Percentiles rank a stretch among this genome's conserved stretches.
Evolutionary conservation across 2,888 invertebrate genomes (phyloP).

Genomic region (Dolichopus griseipennis): DNA sequence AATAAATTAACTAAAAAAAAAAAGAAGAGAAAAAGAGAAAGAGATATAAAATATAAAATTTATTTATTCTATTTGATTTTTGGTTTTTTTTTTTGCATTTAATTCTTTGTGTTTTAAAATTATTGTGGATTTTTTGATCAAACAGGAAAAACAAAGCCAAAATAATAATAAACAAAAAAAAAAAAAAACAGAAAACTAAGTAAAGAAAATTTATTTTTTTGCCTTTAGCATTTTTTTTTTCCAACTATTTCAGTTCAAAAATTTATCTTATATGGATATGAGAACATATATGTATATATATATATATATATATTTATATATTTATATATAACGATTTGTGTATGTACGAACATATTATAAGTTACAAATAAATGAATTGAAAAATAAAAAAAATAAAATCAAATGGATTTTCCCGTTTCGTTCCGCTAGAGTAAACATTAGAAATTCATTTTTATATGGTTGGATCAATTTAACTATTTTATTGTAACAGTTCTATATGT

Average conservation of each 20-base stretch:
- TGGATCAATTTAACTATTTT: neutral
- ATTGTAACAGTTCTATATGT: neutral
- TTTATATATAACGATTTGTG: neutral
- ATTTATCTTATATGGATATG: too few species aligned
- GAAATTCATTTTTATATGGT: slow-evolving; percentile 4
- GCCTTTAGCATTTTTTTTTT: neutral
- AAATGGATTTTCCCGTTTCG: neutral
- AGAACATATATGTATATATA: too few species aligned
- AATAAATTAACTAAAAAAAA: neutral
- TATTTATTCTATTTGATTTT: neutral
- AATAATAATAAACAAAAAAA: too few species aligned
- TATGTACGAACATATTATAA: too few species aligned
- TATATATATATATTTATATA: neutral
- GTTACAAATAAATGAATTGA: too few species aligned
- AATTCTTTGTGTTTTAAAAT: neutral
- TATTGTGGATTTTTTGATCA: slow-evolving; percentile 2
- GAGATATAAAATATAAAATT: neutral
- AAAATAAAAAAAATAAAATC: neutral
- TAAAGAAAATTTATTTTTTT: neutral
- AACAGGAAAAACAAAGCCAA: neutral
- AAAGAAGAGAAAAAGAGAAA: neutral
- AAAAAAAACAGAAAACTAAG: too few species aligned
- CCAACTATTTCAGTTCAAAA: neutral
- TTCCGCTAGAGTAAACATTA: neutral
- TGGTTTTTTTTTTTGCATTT: neutral